Percentiles rank a stretch among this genome's conserved stretches.
Conservation (phyloP, 2,888 invertebrate species). For the Carpatolechia fugitivella region DNA sequence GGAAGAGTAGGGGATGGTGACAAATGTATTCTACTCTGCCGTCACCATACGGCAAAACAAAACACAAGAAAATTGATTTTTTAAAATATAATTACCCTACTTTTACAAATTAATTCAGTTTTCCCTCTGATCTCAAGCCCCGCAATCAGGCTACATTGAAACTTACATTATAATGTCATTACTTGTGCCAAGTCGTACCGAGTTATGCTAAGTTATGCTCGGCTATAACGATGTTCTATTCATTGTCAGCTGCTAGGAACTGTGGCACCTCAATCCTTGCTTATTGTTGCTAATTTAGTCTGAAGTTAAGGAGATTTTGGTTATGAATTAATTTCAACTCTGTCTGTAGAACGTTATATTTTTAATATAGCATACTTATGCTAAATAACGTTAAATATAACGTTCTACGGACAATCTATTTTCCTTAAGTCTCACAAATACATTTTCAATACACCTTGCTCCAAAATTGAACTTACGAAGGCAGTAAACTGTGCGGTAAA, state of each 20-base stretch:
- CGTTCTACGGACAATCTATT: too few relatives aligned
- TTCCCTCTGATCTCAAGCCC: not conserved
- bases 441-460: too few relatives aligned
- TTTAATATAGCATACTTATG: too few relatives aligned
- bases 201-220: constrained; percentile 14
- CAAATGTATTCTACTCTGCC: too few relatives aligned
- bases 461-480: too few relatives aligned
- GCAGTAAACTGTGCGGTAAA: too few relatives aligned
- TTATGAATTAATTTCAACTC: not conserved
- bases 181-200: constrained; percentile 8
- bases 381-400: too few relatives aligned
- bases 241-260: not conserved
- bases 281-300: not conserved
- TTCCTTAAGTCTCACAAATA: too few relatives aligned
- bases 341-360: not conserved
- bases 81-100: not conserved
- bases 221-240: constrained; percentile 7
- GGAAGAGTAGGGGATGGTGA: too few relatives aligned
- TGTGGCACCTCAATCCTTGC: not conserved
- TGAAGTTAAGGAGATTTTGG: not conserved
- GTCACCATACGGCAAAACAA: too few relatives aligned
- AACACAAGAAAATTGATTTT: too few relatives aligned
- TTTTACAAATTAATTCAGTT: not conserved
- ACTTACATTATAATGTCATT: constrained; percentile 11
- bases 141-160: constrained; percentile 17